Conservation (phyloP, 2,113 vertebrate genomes). For the Scartelaos histophorus region DNA sequence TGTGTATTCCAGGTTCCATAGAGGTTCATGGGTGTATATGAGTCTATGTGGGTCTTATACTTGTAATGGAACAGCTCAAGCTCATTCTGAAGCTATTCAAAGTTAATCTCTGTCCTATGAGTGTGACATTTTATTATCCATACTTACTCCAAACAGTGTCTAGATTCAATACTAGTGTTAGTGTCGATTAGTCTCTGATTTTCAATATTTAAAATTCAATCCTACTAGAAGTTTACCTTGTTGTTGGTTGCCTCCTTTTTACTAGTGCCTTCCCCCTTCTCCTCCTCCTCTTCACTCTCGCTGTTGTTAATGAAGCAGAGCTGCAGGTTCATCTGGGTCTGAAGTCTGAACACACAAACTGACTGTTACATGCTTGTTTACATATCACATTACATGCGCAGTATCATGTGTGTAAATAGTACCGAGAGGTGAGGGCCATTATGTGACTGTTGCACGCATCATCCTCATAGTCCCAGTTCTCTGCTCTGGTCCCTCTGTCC, state of each 20-base stretch:
- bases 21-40: too few relatives aligned
- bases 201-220: too few relatives aligned
- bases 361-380: background rate
- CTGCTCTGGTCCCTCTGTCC: conserved; percentile 49
- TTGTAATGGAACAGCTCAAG: too few relatives aligned
- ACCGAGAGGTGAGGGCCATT: conserved; percentile 76
- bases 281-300: conserved; percentile 74
- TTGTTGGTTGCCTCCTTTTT: conserved; percentile 34
- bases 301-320: conserved; percentile 81
- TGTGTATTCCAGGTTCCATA: too few relatives aligned
- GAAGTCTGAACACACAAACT: conserved; percentile 54
- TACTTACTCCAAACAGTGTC: too few relatives aligned
- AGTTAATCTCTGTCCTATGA: too few relatives aligned
- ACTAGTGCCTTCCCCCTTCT: conserved; percentile 26
- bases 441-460: conserved; percentile 73
- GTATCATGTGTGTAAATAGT: background rate
- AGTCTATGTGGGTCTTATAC: too few relatives aligned
- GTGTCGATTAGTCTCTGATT: too few relatives aligned
- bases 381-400: background rate
- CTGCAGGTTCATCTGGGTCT: conserved; percentile 77
- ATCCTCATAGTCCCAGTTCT: conserved; percentile 66
- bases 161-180: too few relatives aligned
- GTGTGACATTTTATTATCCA: too few relatives aligned
- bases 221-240: conserved; percentile 31
- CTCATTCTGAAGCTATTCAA: too few relatives aligned